Evolutionary conservation across 2,113 vertebrate species (phyloP), one percentile per base, ranked within the genome.

Genomic region (Eretmochelys imbricata): DNA sequence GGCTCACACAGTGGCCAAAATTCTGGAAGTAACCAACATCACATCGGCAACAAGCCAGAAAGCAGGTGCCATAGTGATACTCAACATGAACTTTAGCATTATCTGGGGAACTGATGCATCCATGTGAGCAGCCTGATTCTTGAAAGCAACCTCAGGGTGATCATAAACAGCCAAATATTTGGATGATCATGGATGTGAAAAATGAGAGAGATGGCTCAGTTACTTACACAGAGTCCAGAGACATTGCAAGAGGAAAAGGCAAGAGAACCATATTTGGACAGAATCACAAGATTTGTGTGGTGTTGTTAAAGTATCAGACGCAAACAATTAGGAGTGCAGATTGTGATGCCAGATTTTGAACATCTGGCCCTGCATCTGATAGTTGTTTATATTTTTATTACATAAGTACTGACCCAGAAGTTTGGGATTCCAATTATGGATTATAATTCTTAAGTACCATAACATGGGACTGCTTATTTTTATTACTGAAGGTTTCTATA

Each of bases 111-210:
- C 31, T 94, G 82, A 87, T 3, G 90, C 85, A 96, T 88, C 86
- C 27, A 93, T 88, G 91, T 94, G 80, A 95, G 78, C 93, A 86
- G 96, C 92, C 89, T 89, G 76, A 96, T 51, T 94, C 91, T 82
- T 90, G 62, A 95, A 94, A 96, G 91, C 82, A 95, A 95, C 90
- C 96, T 89, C 95, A 96, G 81, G 92, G 91, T 96, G 96, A 94
- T 96, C 92, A 94, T 1, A 82, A 97, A 93, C 91, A 97, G 91
- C 91, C 87, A 96, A 96, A 91, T 91, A 96, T 54, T 84, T 97
- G 88, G 57, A 96, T 92, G 88, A 97, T 92, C 85, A 84, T 38
- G 93, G 81, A 94, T 84, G 85, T 22, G 94, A 97, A 97, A 97
- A 97, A 95, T 89, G 91, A 97, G 88, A 93, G 95, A 89, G 90